Evolutionary conservation across 2,797 vertebrate genomes (phyloP).

Genomic region (Parauchenoglanis ngamensis): DNA sequence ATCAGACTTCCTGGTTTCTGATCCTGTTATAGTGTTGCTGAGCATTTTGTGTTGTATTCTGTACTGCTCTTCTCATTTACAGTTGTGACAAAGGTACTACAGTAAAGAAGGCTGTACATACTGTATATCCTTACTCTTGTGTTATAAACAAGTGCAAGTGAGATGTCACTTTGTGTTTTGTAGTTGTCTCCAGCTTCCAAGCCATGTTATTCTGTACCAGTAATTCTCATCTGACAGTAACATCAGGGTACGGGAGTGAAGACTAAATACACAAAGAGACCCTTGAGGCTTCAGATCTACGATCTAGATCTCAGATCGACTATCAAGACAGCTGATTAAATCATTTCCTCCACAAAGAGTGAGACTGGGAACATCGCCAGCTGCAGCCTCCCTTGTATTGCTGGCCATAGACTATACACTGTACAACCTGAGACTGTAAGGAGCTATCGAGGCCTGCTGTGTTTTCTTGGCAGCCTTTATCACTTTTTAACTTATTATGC

Average conservation of each 20-base stretch:
- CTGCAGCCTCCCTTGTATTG: neutral
- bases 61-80: neutral
- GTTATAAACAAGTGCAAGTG: neutral
- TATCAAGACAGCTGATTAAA: slow-evolving; percentile 23
- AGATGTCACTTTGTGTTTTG: slow-evolving; percentile 9
- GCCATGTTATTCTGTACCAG: slow-evolving; percentile 12
- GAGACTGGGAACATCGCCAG: slow-evolving; percentile 25
- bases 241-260: neutral
- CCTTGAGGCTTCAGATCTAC: slow-evolving; percentile 3
- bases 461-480: neutral
- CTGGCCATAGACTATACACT: slow-evolving; percentile 20
- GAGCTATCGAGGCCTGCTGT: neutral
- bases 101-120: neutral
- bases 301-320: slow-evolving; percentile 24
- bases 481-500: neutral
- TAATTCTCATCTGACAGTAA: slow-evolving; percentile 23
- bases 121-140: neutral
- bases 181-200: slow-evolving; percentile 13
- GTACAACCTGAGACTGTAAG: neutral
- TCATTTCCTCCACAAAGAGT: slow-evolving; percentile 29
- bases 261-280: slow-evolving; percentile 22
- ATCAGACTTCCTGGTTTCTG: neutral
- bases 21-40: neutral
- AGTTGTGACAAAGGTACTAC: neutral
- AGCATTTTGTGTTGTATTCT: neutral